Evolutionary conservation across 2,797 vertebrate species (phyloP).

Genomic region (Gallinago stenura): DNA sequence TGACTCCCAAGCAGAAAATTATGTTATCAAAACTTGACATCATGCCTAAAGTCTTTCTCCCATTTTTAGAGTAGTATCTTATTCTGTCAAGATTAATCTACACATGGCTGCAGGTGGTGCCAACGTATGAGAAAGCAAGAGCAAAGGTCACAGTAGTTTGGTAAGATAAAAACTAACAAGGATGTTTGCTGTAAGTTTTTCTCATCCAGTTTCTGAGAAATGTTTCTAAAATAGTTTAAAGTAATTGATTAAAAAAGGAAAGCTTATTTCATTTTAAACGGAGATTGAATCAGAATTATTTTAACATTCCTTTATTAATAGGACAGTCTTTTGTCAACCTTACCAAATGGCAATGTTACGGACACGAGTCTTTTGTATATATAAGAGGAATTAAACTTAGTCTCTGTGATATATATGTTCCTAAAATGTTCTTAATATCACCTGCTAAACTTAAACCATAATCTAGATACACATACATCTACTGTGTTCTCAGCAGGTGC

Average conservation of each 20-base stretch:
- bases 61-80: background rate
- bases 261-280: background rate
- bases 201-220: background rate
- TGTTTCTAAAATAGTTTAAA: background rate
- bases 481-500: background rate
- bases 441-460: background rate
- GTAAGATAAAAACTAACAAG: background rate
- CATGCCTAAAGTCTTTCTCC: background rate
- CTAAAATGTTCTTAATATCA: background rate
- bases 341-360: rapidly evolving
- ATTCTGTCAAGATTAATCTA: background rate
- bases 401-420: background rate
- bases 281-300: background rate
- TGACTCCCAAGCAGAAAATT: background rate
- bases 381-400: background rate
- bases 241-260: background rate
- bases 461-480: background rate
- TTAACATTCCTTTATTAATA: background rate
- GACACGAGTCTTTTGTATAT: background rate
- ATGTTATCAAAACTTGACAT: background rate
- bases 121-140: background rate
- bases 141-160: background rate
- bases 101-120: too few species aligned
- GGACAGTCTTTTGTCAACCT: background rate
- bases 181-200: background rate